These are phyloP conservation scores for Macaria notata DNA, from an alignment of 2,888 invertebrate genomes.

Conservation along the genomic window DNA sequence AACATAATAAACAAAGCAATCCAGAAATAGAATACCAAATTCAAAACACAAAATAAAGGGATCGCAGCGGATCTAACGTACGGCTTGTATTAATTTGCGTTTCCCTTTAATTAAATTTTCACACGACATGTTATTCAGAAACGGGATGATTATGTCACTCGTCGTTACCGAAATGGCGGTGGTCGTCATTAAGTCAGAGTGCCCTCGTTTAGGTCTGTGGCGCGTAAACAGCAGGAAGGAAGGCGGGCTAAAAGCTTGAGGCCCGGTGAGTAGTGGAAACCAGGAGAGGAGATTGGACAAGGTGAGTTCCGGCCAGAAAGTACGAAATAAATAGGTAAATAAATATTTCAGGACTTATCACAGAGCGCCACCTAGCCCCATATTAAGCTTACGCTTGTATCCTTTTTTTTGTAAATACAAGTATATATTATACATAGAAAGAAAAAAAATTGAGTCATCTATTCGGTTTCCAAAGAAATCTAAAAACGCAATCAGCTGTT, in stretches of 20 bases:
- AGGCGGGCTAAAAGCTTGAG: constrained; percentile 68
- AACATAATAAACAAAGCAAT: neutral
- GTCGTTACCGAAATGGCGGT: constrained; percentile 65
- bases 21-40: neutral
- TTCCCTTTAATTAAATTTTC: constrained; percentile 38
- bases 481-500: no score
- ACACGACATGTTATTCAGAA: constrained; percentile 36
- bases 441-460: no score
- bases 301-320: no score
- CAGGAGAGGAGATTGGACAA: neutral
- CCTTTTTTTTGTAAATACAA: no score
- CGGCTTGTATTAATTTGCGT: constrained; percentile 32
- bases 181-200: constrained; percentile 73
- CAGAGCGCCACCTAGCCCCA: no score
- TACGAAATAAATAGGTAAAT: no score
- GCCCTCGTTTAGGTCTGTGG: constrained; percentile 70
- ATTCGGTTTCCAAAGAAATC: no score
- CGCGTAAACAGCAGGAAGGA: constrained; percentile 61
- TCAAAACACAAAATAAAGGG: constrained; percentile 12
- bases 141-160: constrained; percentile 48
- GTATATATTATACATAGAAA: no score
- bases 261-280: constrained; percentile 30
- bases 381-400: no score
- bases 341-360: no score
- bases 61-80: constrained; percentile 19